Conservation (phyloP, 64 coral and sea anemone genomes). For the Porites lutea region DNA sequence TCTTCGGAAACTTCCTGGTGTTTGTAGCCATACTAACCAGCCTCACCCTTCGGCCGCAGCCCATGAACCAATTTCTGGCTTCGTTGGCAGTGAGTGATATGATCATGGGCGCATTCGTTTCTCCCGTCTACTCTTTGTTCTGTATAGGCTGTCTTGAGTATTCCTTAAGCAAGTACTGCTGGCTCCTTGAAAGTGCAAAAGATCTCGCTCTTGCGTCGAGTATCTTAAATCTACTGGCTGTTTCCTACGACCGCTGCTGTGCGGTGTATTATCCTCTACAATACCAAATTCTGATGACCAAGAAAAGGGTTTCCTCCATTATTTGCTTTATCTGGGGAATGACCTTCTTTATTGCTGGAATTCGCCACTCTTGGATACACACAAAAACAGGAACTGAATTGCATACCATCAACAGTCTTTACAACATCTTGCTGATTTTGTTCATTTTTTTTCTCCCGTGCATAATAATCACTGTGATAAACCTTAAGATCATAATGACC, state of each 20-base stretch:
- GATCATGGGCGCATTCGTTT: slow-evolving; percentile 49
- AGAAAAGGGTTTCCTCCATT: slow-evolving; percentile 14
- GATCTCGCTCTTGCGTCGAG: slow-evolving; percentile 40
- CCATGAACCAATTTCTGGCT: slow-evolving; percentile 69
- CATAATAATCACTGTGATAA: slow-evolving; percentile 21
- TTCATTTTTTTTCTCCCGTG: slow-evolving; percentile 30
- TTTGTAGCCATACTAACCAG: not conserved
- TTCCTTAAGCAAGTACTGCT: slow-evolving; percentile 15
- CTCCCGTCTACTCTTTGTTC: slow-evolving; percentile 57
- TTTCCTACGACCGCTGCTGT: slow-evolving; percentile 68
- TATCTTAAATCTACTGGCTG: slow-evolving; percentile 53
- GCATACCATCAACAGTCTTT: slow-evolving; percentile 9
- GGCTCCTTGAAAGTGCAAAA: slow-evolving; percentile 59
- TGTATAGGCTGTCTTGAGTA: slow-evolving; percentile 20
- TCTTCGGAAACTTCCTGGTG: not conserved
- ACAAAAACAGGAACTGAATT: not conserved
- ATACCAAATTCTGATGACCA: slow-evolving; percentile 45
- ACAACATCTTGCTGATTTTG: slow-evolving; percentile 50
- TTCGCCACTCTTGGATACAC: slow-evolving; percentile 43
- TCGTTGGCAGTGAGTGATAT: slow-evolving; percentile 59
- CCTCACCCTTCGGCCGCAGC: slow-evolving; percentile 1
- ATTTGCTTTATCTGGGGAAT: slow-evolving; percentile 38
- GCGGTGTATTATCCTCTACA: slow-evolving; percentile 57
- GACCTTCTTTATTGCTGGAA: slow-evolving; percentile 18
- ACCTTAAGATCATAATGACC: slow-evolving; percentile 43